Base-by-base conservation (phyloP, 2,888 invertebrate species). In the Lathronympha strigana region DNA sequence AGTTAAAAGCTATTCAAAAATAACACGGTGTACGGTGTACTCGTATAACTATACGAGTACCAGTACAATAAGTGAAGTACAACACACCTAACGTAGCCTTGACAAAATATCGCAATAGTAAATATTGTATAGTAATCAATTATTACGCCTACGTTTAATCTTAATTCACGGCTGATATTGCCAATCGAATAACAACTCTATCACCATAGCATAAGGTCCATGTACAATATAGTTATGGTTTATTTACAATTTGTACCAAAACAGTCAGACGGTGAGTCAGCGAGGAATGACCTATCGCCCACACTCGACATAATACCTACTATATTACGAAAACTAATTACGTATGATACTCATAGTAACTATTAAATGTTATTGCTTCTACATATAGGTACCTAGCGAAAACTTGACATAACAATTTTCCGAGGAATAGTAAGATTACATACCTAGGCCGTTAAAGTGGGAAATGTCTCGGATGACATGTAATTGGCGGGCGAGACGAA, bases 221-320 rank as follows among this genome's bases (percentile, higher is more conserved):
- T 5, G 15, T 5, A n/a, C 11, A 23, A 8, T 53, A 51, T 4
- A 23, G 0, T 6, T 47, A 28, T 38, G 38, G 21, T 38, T 25
- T n/a, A 13, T 8, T 4, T 25, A 47, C 38, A 49, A 62, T 62
- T 33, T 54, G 33, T 50, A 15, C 19, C 33, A 50, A 33, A 63
- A 49, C 40, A 54, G 45, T 4, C 45, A 21, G 28, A 36, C 19
- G 21, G 31, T 63, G 63, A 63, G 33, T 63, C 63, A 63, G 23
- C 33, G 73, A 70, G 66, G 69, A 74, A 68, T 68, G 72, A 74
- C 75, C 75, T 74, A 68, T 70, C 71, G 57, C 69, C 73, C 66
- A 69, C 68, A 23, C 28, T 5, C n/a, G 21, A 40, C 21, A 13
- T n/a, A 21, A 21, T 23, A 51, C 17, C 28, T 36, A 36, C 28